Base-by-base conservation (phyloP, 2,888 invertebrate genomes). In the Chloromyia formosa region DNA sequence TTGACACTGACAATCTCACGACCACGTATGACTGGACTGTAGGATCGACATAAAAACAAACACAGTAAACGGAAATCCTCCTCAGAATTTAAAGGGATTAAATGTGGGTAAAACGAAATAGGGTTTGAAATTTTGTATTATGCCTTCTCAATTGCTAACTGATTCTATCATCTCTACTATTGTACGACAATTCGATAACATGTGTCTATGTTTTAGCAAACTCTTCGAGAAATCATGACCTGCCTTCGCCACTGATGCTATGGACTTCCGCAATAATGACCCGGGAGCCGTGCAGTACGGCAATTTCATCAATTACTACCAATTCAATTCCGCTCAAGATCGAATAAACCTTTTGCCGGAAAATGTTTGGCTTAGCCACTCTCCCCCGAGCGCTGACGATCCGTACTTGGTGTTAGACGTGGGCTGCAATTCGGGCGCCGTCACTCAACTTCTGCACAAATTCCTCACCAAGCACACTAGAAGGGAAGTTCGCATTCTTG, bases 261-360 rank as follows among this genome's bases (percentile, higher is more conserved):
- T 84, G 84, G 80, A 83, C 23, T 82, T 79, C n/a, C 81, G 82
- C 1, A 79, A 78, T 1, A 80, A 86, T 74, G 89, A 93, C 84
- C 94, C 94, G 16, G 94, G 94, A 22, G 92, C 94, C 45, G 92
- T 92, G 0, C 89, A 89, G 82, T 89, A 88, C 86, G 95, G 95
- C 72, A 95, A 95, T 85, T 95, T 95, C 80, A 94, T 93, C 75
- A 94, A 95, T 85, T 95, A 95, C 82, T 95, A 95, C 82, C 87
- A 91, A 78, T 95, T 95, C 81, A 92, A 94, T 85, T 89, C 92
- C 73, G 89, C 91, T 23, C 87, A 88, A 75, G 89, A 91, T 78
- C 89, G 95, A 81, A 87, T 92, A 61, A 86, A 87, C 68, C 86
- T 92, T 79, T 86, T 95, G 78, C 89, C 90, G 35, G 80, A 81